Base-by-base conservation (phyloP, 2,888 invertebrate species). In the Polietes domitor region DNA sequence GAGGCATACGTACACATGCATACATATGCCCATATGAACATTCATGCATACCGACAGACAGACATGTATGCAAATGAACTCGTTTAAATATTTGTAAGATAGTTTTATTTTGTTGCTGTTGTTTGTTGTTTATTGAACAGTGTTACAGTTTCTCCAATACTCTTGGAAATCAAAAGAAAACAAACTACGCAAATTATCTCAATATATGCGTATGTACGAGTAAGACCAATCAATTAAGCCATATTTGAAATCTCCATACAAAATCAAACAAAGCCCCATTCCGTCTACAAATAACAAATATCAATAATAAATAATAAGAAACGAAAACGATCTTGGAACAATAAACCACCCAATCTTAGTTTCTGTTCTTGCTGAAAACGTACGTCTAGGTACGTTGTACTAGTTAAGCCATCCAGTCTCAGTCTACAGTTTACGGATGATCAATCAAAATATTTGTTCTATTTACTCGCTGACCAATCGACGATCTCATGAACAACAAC, bases 261-360 rank as follows among this genome's bases (percentile, higher is more conserved):
- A 74, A 74, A 80, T 80, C 80, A 71, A 80, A 83, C 80, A 83
- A 83, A 80, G 73, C 53, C 4, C 17, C 19, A 53, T 21, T 47
- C 12, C 47, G n/a, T n/a, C 47, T n/a, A 47, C 47, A 47, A 47
- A 47, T n/a, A n/a, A 47, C 47, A 47, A 47, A 47, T 7, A n/a
- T 5, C 7, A 47, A 12, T 47, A 47, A n/a, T 2, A 15, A 32
- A 15, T n/a, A 47, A 47, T 2, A 47, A 15, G 47, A 47, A 47
- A 47, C 37, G 37, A 9, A 7, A 12, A 2, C n/a, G 47, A 47
- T n/a, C 47, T 47, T 47, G 10, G 68, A 21, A 43, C 19, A 68
- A 63, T 19, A 26, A 41, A 19, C 2, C 19, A 19, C 2, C 19
- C 15, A 41, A 43, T 41, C 41, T 10, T 43, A 21, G 15, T 5